Base-by-base conservation (phyloP, 2,113 vertebrate species). In the Hystrix cristata region DNA sequence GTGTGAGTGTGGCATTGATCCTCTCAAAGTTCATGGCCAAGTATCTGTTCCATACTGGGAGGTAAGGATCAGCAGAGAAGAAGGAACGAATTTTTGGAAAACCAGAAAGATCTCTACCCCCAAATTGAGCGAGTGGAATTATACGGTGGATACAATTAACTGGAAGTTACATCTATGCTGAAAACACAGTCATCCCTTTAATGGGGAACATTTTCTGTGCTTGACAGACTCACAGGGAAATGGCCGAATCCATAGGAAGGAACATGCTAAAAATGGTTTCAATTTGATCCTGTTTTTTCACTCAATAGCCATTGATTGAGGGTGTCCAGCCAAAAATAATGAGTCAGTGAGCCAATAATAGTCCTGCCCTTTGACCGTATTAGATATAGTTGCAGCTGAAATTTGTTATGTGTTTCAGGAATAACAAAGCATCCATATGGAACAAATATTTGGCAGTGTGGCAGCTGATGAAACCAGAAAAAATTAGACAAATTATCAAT, bases 401-500 rank as follows among this genome's bases (percentile, higher is more conserved):
- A 90, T 97, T 93, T 94, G 93, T 95, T 97, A 97, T 94, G 93
- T 96, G 84, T 98, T 98, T 98, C 85, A 95, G 97, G 91, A 98
- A 98, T 97, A 98, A 96, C 78, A 96, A 98, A 94, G 62, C 88
- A 97, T 97, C 97, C 97, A 98, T 98, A 98, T 95, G 96, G 94
- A 90, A 91, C 81, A 93, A 97, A 95, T 98, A 98, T 97, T 97
- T 98, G 97, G 95, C 98, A 97, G 95, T 95, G 98, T 98, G 96
- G 93, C 79, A 97, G 96, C 97, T 98, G 97, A 98, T 98, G 97
- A 98, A 98, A 98, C 95, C 95, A 98, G 95, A 91, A 98, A 98
- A 98, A 98, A 99, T 98, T 97, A 98, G 97, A 98, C 97, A 97
- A 98, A 98, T 98, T 98, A 98, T 98, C 98, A 98, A 98, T 98